phyloP scores from a whole-genome alignment of 2,113 vertebrate genomes.

The Narcine bancroftii region DNA sequence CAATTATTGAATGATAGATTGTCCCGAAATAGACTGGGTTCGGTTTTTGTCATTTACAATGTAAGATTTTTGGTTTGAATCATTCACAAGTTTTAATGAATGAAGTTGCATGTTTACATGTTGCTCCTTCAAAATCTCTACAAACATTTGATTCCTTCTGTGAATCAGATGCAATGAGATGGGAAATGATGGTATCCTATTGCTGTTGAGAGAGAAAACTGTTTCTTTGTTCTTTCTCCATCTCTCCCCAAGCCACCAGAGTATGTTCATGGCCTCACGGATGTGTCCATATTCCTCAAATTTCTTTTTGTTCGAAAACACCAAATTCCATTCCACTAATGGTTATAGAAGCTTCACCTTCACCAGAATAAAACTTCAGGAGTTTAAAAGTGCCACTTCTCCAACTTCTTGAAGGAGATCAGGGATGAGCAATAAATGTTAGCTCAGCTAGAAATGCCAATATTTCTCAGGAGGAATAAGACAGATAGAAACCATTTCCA shows the following conservation, averaged over 20 bases:
- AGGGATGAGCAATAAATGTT: too few species aligned
- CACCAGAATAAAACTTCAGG: too few species aligned
- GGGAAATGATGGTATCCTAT: background rate
- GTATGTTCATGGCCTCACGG: background rate
- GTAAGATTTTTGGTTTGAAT: constrained; percentile 3
- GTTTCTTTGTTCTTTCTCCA: background rate
- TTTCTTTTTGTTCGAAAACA: background rate
- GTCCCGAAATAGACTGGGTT: constrained; percentile 18
- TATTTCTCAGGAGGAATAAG: too few species aligned
- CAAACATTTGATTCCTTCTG: background rate
- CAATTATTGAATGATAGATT: constrained; percentile 29
- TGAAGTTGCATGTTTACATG: background rate
- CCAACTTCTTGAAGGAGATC: too few species aligned
- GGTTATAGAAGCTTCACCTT: background rate
- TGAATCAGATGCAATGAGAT: background rate
- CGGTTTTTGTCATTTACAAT: constrained; percentile 1
- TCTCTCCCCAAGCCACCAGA: background rate
- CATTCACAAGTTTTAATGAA: constrained; percentile 36
- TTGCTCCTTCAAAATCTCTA: background rate
- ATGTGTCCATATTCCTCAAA: background rate
- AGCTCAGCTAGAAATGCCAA: too few species aligned
- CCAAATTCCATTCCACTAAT: background rate
- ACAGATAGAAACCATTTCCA: too few species aligned
- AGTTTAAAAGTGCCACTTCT: too few species aligned
- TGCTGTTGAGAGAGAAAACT: background rate